These are phyloP conservation scores for Drosophila emarginata DNA, from an alignment of 2,888 invertebrate genomes.

Conservation along the genomic window DNA sequence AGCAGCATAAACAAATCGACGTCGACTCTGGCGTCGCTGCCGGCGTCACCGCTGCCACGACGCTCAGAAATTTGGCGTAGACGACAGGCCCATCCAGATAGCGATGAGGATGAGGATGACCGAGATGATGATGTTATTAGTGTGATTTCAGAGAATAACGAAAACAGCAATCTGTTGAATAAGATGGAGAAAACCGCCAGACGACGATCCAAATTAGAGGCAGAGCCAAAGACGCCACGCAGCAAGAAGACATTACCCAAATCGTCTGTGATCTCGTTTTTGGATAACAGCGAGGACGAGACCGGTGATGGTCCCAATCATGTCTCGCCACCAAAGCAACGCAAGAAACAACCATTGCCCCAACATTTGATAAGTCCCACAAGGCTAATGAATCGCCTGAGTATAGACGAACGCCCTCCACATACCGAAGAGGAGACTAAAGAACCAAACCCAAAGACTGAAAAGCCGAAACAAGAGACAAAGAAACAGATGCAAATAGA, in stretches of 20 bases:
- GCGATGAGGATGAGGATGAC: slow-evolving; percentile 62
- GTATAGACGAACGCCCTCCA: slow-evolving; percentile 73
- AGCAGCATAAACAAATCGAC: slow-evolving; percentile 70
- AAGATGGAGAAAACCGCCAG: slow-evolving; percentile 56
- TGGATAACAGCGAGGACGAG: slow-evolving; percentile 37
- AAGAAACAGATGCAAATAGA: background rate
- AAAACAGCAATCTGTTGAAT: slow-evolving; percentile 74
- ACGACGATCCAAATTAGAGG: slow-evolving; percentile 24
- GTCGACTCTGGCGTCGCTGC: slow-evolving; percentile 19
- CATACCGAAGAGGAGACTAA: slow-evolving; percentile 8
- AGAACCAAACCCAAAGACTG: slow-evolving; percentile 38
- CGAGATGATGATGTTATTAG: slow-evolving; percentile 57
- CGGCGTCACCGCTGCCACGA: slow-evolving; percentile 49
- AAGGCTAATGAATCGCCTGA: slow-evolving; percentile 77
- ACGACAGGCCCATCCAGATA: slow-evolving; percentile 45
- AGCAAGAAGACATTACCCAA: slow-evolving; percentile 58
- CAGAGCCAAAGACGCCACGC: slow-evolving; percentile 70
- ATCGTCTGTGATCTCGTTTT: background rate
- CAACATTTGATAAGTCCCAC: slow-evolving; percentile 79
- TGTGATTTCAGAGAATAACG: slow-evolving; percentile 73
- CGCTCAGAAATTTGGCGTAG: slow-evolving; percentile 70
- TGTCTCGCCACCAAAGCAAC: slow-evolving; percentile 80
- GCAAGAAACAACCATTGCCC: slow-evolving; percentile 55
- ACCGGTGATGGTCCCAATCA: slow-evolving; percentile 25
- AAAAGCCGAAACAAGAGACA: background rate